These are phyloP conservation scores for Eufriesea mexicana DNA, from an alignment of 1,140 invertebrate species.

Conservation along the genomic window DNA sequence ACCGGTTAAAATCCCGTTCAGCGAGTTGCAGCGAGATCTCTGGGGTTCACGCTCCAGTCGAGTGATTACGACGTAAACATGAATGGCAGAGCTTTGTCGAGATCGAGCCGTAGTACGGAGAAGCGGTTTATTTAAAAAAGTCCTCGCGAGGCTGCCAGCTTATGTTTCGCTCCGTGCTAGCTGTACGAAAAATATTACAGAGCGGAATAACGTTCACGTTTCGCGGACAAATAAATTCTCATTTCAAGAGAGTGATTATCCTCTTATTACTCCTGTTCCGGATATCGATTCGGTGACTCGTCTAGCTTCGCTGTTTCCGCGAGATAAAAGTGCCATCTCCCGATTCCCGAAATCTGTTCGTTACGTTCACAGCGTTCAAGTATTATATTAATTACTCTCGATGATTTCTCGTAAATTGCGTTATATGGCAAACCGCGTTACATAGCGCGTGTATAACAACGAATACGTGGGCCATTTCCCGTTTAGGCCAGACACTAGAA, in stretches of 20 bases:
- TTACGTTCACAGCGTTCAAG: neutral
- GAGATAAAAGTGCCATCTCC: neutral
- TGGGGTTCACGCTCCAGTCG: neutral
- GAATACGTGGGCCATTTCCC: neutral
- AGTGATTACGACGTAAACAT: neutral
- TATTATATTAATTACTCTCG: neutral
- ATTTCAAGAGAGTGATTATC: neutral
- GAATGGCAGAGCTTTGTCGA: neutral
- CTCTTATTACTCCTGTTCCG: neutral
- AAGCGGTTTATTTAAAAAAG: slow-evolving; percentile 12
- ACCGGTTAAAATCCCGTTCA: neutral
- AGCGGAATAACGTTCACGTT: neutral
- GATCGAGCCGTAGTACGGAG: neutral
- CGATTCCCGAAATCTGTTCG: neutral
- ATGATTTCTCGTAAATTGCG: neutral
- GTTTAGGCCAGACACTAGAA: fast-evolving
- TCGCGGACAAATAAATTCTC: neutral
- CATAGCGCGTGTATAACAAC: neutral
- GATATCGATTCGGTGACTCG: neutral
- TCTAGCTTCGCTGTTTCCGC: neutral
- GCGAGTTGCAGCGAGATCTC: neutral
- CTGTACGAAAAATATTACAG: neutral
- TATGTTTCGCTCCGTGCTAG: neutral
- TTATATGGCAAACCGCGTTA: neutral
- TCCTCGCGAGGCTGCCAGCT: neutral